Evolutionary conservation across 1,140 invertebrate species (phyloP).

Genomic region (Acromyrmex charruanus): DNA sequence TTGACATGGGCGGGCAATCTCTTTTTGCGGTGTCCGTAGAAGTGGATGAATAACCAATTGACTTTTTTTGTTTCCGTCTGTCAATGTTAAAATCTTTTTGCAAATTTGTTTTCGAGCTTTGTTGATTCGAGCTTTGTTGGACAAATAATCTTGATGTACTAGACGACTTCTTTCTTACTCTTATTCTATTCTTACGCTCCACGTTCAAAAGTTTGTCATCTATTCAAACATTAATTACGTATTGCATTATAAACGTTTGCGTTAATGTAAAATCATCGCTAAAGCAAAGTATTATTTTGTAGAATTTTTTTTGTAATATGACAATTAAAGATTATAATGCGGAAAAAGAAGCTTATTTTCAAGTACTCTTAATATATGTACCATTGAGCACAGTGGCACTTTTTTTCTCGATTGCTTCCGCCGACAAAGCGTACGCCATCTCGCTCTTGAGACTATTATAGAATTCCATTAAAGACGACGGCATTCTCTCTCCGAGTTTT

Average conservation of each 20-base stretch:
- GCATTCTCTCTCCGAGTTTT: constrained; percentile 68
- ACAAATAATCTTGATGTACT: constrained; percentile 2
- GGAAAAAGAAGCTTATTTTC: background rate
- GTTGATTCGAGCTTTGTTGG: background rate
- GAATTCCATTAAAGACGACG: constrained; percentile 73
- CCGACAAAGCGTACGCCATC: constrained; percentile 56
- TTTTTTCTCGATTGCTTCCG: constrained; percentile 19
- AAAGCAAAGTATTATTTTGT: background rate
- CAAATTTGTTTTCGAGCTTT: background rate
- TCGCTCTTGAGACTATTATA: constrained; percentile 72
- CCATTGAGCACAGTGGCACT: background rate
- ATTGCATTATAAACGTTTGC: background rate
- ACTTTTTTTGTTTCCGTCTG: constrained; percentile 7
- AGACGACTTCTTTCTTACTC: constrained; percentile 11
- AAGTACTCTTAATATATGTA: constrained; percentile 7
- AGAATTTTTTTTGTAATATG: background rate
- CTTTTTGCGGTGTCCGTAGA: constrained; percentile 22
- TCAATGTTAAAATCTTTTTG: constrained; percentile 30
- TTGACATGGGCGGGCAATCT: constrained; percentile 1
- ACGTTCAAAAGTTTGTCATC: background rate
- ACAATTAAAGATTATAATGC: background rate
- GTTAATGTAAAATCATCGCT: background rate
- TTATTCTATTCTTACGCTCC: background rate
- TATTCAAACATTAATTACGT: background rate
- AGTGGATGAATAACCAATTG: constrained; percentile 11